Evolutionary conservation across 2,797 vertebrate genomes (phyloP).

Genomic region (Anisognathus igniventris): DNA sequence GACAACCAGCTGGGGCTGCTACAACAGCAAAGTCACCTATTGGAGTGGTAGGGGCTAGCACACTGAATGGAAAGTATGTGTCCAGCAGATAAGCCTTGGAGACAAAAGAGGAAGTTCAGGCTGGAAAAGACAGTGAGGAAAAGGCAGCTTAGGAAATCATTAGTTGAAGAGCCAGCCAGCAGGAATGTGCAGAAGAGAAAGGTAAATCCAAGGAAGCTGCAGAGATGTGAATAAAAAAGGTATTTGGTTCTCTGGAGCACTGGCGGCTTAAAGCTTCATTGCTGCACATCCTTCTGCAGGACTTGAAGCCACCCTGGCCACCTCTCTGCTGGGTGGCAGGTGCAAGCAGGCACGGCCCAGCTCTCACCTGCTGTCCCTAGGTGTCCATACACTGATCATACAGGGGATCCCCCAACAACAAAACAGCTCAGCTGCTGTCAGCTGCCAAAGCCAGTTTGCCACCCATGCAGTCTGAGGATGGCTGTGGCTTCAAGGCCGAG

Average conservation of each 20-base stretch:
- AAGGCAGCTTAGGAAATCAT: neutral
- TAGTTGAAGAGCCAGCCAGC: neutral
- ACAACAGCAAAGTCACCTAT: neutral
- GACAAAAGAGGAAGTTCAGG: neutral
- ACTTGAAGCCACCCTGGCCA: neutral
- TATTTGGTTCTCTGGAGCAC: fast-evolving
- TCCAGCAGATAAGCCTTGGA: neutral
- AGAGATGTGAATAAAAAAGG: neutral
- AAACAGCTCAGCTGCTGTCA: neutral
- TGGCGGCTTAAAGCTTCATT: neutral
- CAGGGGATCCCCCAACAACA: fast-evolving
- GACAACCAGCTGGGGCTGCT: neutral
- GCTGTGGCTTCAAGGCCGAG: fast-evolving
- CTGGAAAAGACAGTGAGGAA: neutral
- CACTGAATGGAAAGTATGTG: neutral
- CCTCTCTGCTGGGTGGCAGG: neutral
- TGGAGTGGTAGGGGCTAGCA: neutral
- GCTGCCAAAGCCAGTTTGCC: neutral
- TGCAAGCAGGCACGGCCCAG: neutral
- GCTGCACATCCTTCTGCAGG: fast-evolving
- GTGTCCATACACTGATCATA: neutral
- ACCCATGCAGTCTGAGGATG: neutral
- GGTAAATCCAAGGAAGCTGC: neutral
- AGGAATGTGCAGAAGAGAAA: neutral
- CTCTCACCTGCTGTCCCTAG: fast-evolving